A percentile compares a stretch with the other conserved stretches of the same genome.
These are phyloP conservation scores for Gymnocheta viridis DNA, from an alignment of 2,888 invertebrate species.

Conservation along the genomic window DNA sequence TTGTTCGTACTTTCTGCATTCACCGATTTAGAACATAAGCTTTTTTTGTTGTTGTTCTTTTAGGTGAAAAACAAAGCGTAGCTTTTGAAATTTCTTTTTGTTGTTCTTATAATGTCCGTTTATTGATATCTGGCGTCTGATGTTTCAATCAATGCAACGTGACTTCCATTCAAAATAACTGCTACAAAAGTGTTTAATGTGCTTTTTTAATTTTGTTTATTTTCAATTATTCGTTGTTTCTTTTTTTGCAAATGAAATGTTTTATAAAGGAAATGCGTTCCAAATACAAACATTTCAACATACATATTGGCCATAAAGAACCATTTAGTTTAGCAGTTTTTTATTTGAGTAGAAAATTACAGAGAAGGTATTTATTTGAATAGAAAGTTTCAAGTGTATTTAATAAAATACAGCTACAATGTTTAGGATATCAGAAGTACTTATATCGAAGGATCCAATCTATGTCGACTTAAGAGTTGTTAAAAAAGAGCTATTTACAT, in stretches of 20 bases:
- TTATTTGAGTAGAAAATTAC: neutral
- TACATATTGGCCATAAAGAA: too few relatives aligned
- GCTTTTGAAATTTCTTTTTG: slow-evolving; percentile 1
- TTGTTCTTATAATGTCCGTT: slow-evolving; percentile 5
- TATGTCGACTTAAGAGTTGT: too few relatives aligned
- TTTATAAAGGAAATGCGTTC: slow-evolving; percentile 58
- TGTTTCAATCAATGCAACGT: slow-evolving; percentile 49
- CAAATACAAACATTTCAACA: slow-evolving; percentile 4
- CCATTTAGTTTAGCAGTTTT: neutral
- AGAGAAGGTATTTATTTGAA: neutral
- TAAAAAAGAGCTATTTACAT: too few relatives aligned
- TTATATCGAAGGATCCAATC: neutral
- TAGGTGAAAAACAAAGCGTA: neutral
- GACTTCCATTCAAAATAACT: slow-evolving; percentile 52
- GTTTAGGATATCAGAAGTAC: neutral
- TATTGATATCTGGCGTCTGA: slow-evolving; percentile 59
- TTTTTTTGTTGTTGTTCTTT: slow-evolving; percentile 2
- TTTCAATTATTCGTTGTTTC: neutral
- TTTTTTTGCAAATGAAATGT: neutral
- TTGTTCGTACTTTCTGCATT: neutral
- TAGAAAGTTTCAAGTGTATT: neutral
- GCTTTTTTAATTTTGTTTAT: slow-evolving; percentile 10
- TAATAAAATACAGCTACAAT: neutral
- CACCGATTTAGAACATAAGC: neutral
- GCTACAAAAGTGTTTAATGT: neutral